Conservation (phyloP, 2,888 invertebrate species). For the Xanthia togata region DNA sequence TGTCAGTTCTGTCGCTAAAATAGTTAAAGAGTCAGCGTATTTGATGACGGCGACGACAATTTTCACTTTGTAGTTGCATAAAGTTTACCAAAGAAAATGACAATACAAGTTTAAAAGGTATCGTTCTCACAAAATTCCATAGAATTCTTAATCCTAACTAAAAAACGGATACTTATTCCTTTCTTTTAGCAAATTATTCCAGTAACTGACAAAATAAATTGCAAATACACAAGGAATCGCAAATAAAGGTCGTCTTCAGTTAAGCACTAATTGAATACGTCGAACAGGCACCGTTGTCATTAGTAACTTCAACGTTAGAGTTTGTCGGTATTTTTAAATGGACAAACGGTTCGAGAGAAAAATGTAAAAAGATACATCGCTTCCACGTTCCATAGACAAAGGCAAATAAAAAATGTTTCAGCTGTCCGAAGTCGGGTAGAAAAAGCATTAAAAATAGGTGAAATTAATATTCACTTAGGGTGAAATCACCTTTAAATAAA, state of each 20-base stretch:
- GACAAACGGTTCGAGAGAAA: slow-evolving; percentile 42
- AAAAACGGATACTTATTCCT: slow-evolving; percentile 17
- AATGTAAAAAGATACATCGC: slow-evolving; percentile 41
- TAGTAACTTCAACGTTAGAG: slow-evolving; percentile 34
- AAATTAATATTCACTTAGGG: neutral
- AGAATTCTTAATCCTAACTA: slow-evolving; percentile 5
- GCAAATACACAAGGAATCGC: slow-evolving; percentile 46
- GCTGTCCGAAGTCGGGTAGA: slow-evolving; percentile 24
- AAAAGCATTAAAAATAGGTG: neutral
- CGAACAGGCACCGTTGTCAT: slow-evolving; percentile 47
- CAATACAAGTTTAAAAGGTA: neutral
- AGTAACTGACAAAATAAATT: slow-evolving; percentile 45
- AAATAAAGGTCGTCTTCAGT: slow-evolving; percentile 46
- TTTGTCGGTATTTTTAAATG: slow-evolving; percentile 57
- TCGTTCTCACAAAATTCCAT: neutral
- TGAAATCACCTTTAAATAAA: neutral
- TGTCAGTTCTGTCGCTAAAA: neutral
- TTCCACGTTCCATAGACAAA: slow-evolving; percentile 48
- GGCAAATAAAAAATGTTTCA: slow-evolving; percentile 42
- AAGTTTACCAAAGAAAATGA: neutral
- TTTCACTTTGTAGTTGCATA: neutral
- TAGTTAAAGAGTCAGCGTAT: neutral
- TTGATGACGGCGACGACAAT: no score
- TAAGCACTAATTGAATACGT: slow-evolving; percentile 57
- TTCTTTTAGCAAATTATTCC: slow-evolving; percentile 36